Percentiles rank a stretch among this genome's conserved stretches.
These are phyloP conservation scores for Hirundichthys speculiger DNA, from an alignment of 2,113 vertebrate genomes.

Conservation along the genomic window DNA sequence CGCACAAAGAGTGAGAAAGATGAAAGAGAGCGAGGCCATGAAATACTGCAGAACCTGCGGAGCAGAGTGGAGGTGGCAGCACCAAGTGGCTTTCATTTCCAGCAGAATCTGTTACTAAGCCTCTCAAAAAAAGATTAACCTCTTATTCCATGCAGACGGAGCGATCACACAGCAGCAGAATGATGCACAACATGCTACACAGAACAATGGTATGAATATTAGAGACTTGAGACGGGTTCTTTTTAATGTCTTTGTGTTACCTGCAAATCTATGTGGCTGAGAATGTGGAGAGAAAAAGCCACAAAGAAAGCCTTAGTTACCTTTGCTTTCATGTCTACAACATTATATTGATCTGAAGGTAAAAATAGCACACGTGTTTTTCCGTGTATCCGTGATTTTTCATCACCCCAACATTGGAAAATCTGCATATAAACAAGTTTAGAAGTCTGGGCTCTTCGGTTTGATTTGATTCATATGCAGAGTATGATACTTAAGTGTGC, in stretches of 20 bases:
- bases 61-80: slow-evolving; percentile 1
- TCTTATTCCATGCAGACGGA: slow-evolving; percentile 33
- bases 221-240: slow-evolving; percentile 27
- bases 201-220: slow-evolving; percentile 33
- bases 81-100: slow-evolving; percentile 38
- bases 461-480: slow-evolving; percentile 54
- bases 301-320: slow-evolving; percentile 35
- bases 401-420: slow-evolving; percentile 37
- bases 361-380: slow-evolving; percentile 61
- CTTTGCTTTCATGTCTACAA: slow-evolving; percentile 24
- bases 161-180: slow-evolving; percentile 29
- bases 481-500: slow-evolving; percentile 35
- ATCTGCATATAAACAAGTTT: slow-evolving; percentile 74
- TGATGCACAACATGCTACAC: not conserved
- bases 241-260: slow-evolving; percentile 35
- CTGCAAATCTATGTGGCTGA: slow-evolving; percentile 35
- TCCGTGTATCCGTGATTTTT: slow-evolving; percentile 52
- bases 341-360: slow-evolving; percentile 34
- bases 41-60: slow-evolving; percentile 7
- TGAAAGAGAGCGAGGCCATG: not conserved
- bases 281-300: slow-evolving; percentile 11
- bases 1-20: not conserved
- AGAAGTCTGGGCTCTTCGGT: slow-evolving; percentile 47
- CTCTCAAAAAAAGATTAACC: slow-evolving; percentile 52
- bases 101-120: slow-evolving; percentile 44